Base-by-base conservation (phyloP, 2,888 invertebrate genomes). In the Drosophila tripunctata region DNA sequence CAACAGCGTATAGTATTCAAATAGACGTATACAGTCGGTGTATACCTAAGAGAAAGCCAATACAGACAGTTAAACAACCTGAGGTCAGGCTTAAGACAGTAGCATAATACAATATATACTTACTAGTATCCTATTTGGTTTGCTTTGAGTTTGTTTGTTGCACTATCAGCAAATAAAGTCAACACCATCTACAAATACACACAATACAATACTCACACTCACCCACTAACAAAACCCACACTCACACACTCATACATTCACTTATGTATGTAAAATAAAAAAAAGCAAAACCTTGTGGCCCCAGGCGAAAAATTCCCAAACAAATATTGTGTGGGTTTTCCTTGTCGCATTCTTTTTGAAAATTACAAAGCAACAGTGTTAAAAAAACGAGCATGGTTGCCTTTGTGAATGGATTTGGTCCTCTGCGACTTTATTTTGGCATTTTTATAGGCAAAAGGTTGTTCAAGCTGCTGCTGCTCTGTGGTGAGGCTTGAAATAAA, bases 101-200 rank as follows among this genome's bases (percentile, higher is more conserved):
- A 43, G 14, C 61, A 38, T 48, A 48, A 45, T 36, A 45, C 41
- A 19, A 14, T 36, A 8, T 27, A 44, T 24, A 55, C 17, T 43
- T 56, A 56, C 57, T 19, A 12, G 40, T 55, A 45, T 62, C 58
- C 55, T 50, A 36, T 38, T 65, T 58, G 57, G 33, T 63, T 72
- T 67, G 51, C 56, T 30, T 40, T 22, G 52, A 30, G 44, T 52
- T 62, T 68, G 63, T 58, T 65, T 58, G 64, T 67, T 69, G 70
- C 64, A 75, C 75, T 71, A 67, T 67, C 75, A 65, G 67, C 75
- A 75, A 75, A 75, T 75, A 75, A 50, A 61, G 67, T 22, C 75
- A 54, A 63, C 69, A 74, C 56, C 58, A 70, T 60, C 48, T 58
- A 33, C 52, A 62, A 71, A 57, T 47, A 61, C 7, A 67, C 38